A percentile compares a stretch with the other conserved stretches of the same genome.
These are phyloP conservation scores for Anolis apletophallus DNA, from an alignment of 2,797 vertebrate species.

Conservation along the genomic window DNA sequence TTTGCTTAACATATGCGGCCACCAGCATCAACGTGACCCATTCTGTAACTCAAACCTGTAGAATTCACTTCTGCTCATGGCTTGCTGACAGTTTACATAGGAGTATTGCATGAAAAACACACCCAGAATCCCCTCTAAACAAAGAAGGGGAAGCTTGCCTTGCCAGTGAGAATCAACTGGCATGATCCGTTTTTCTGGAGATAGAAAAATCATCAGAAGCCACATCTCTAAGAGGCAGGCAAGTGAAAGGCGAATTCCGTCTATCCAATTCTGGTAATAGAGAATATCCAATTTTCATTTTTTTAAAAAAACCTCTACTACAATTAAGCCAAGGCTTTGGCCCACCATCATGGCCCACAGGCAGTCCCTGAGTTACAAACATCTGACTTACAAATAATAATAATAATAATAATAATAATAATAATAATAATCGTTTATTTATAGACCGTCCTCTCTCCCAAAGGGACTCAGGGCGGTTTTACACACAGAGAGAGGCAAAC, in stretches of 20 bases:
- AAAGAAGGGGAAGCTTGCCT: background rate
- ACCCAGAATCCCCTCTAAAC: conserved; percentile 29
- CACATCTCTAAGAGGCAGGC: background rate
- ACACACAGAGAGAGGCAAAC: too few species aligned
- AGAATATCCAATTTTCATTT: background rate
- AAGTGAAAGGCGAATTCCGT: background rate
- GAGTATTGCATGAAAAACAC: conserved; percentile 3
- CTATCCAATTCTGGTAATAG: too few species aligned
- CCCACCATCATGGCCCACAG: background rate
- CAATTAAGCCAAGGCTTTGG: background rate
- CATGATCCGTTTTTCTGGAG: background rate
- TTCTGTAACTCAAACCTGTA: background rate
- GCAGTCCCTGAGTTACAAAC: too few species aligned
- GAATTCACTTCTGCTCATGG: conserved; percentile 7
- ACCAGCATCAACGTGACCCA: conserved; percentile 24
- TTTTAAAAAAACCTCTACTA: background rate
- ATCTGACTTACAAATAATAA: too few species aligned
- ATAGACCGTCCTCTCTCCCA: too few species aligned
- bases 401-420: too few species aligned
- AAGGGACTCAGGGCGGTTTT: too few species aligned
- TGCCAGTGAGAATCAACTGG: conserved; percentile 9
- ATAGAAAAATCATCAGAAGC: background rate
- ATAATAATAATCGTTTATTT: too few species aligned
- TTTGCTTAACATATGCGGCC: conserved; percentile 17
- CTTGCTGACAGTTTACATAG: conserved; percentile 46